Evolutionary conservation across 2,888 invertebrate genomes (phyloP).

Genomic region (Mactromeris polynyma): DNA sequence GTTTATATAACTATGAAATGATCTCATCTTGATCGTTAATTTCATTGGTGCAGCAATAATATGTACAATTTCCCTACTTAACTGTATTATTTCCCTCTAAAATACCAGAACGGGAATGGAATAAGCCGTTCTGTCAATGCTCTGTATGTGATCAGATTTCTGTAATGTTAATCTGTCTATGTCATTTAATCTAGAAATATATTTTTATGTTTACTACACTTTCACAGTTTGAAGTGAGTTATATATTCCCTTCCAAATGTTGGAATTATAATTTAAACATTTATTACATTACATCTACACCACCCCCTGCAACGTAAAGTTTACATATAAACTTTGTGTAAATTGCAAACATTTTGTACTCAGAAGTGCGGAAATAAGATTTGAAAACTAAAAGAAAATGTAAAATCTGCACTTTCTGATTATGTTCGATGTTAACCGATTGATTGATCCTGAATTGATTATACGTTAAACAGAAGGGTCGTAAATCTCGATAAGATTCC

Average conservation of each 20-base stretch:
- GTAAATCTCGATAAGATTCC: not conserved
- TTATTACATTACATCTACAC: not conserved
- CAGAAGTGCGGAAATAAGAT: not conserved
- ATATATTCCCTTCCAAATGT: not conserved
- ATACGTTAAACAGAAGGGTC: not conserved
- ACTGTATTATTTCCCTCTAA: not conserved
- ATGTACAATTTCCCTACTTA: not conserved
- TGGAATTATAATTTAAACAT: slow-evolving; percentile 1
- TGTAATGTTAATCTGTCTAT: not conserved
- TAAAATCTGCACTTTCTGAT: not conserved
- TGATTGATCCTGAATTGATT: slow-evolving; percentile 5
- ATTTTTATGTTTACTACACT: not conserved
- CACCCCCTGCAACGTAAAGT: not conserved
- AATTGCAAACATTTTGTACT: not conserved
- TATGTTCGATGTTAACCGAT: not conserved
- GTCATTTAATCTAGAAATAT: not conserved
- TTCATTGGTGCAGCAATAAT: not conserved
- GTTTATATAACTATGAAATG: no score
- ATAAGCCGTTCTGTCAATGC: not conserved
- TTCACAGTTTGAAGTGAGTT: not conserved
- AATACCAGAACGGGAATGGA: not conserved
- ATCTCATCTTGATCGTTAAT: not conserved
- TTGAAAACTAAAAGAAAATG: not conserved
- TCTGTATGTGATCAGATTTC: not conserved
- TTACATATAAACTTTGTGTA: not conserved